Evolutionary conservation across 1,140 invertebrate genomes (phyloP), one percentile per base, ranked within the genome.

Genomic region (Halesus radiatus): DNA sequence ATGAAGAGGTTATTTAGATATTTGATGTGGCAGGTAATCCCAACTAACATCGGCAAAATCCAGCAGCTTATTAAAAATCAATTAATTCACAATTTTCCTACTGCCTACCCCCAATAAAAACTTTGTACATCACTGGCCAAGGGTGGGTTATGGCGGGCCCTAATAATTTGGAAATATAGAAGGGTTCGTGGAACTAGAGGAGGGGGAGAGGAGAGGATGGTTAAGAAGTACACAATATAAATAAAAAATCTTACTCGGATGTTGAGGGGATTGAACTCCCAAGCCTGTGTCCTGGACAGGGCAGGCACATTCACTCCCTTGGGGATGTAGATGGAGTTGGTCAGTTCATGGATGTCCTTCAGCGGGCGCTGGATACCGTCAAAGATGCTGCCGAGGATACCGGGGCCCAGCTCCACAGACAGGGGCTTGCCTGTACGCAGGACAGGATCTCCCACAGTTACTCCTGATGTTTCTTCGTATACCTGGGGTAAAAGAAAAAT

Each of bases 391-490:
- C 97, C 97, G 92, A 99, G 95, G 88, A 99, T 99, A 86, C 99
- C 99, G 64, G 98, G 99, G n/a, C 98, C 99, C 26, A 99, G 90
- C 88, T 99, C 98, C 18, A 99, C 98, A 0, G 98, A 99, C 3
- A 99, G 88, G 0, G 98, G 98, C 88, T 99, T 99, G 22, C 98
- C 98, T 1, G 98, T 99, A 86, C 98, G 92, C 76, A 99, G 90
- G 3, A 99, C 98, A 18, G 99, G 99, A 91, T 99, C 99, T 50
- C 99, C 99, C 7, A 99, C 98, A 45, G 99, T 99, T 3, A 99
- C 98, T 86, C 98, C 98, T 72, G 98, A 99, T 62, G 99, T 99
- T 89, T 99, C 99, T 91, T 99, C 99, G 86, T 99, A 99, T 77
- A 99, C 98, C 93, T 96, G 62, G 8, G 53, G 15, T 7, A 45